Conservation (phyloP, 2,113 vertebrate genomes). For the Ptyas mucosa region DNA sequence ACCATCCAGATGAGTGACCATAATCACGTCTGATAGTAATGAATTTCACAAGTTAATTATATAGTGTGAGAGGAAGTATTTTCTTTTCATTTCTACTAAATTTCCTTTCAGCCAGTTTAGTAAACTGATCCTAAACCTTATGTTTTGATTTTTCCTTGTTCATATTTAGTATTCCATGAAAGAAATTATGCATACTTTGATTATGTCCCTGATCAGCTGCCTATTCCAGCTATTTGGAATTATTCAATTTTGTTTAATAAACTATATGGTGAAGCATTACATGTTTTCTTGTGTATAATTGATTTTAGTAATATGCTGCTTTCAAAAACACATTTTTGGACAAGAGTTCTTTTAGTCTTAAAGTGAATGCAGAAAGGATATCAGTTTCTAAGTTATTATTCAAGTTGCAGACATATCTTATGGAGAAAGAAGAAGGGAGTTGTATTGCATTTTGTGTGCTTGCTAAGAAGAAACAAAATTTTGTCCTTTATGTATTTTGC, state of each 20-base stretch:
- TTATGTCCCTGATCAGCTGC: not conserved
- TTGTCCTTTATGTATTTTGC: not conserved
- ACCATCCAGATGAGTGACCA: not conserved
- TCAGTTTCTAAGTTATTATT: not conserved
- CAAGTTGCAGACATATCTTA: not conserved
- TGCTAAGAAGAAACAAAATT: not conserved
- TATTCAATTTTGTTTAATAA: not conserved
- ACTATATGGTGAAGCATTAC: not conserved
- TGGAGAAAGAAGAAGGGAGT: not conserved
- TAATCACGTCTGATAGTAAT: not conserved
- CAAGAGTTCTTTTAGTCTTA: not conserved
- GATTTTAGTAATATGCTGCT: not conserved
- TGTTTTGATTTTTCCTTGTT: not conserved
- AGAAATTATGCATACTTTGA: not conserved
- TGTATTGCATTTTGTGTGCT: too few relatives aligned
- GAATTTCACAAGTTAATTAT: not conserved
- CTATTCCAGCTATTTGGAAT: not conserved
- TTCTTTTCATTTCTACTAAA: not conserved
- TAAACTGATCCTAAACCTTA: not conserved
- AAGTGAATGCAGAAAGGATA: not conserved
- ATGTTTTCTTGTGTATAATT: not conserved
- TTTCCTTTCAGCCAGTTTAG: not conserved
- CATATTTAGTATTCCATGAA: not conserved
- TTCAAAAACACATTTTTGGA: fast-evolving
- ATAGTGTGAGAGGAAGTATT: not conserved